Evolutionary conservation across 2,113 vertebrate genomes (phyloP), one percentile per base, ranked within the genome.

Genomic region (Anoura caudifer): DNA sequence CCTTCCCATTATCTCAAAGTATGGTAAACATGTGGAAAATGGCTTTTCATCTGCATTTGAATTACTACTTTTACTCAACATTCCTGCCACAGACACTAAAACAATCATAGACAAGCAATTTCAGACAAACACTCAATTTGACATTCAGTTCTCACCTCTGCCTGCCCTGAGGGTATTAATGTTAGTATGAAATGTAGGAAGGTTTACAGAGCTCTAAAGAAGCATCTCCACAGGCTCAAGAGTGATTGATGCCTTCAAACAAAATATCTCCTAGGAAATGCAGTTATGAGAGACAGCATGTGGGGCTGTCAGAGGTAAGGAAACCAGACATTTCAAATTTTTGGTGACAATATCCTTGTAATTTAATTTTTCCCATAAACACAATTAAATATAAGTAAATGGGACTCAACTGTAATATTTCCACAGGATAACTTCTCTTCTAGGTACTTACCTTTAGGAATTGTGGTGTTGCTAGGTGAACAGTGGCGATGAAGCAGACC

Each of bases 401-500:
- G 19, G 1, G 22, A 89, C 31, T 28, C 6, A 4, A 4, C 15
- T 28, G 33, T 22, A 36, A 10, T 1, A 13, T 24, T 31, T 43
- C 38, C 1, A 1, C 41, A 67, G 43, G 41, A 56, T 0, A 36
- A 87, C 13, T 14, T 36, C n/a, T 36, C n/a, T 14, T 59, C 16
- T 2, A 26, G n/a, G 0, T 67, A 91, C 98, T 97, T 97, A 98
- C 99, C 98, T 99, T 99, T 97, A 99, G 91, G 97, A 99, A 99
- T 79, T 99, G 99, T 63, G 99, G 99, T 0, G 99, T 99, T 79
- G 99, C 98, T 98, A 99, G 98, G 16, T 98, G 98, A 89, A 99
- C 99, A 0, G 99, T 99, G 1, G 99, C 99, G 7, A 99, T 98
- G 43, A 99, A 99, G 92, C 98, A 99, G 95, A 98, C 91, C 41